phyloP scores from a whole-genome alignment of 2,797 vertebrate species.

The Huso huso region DNA sequence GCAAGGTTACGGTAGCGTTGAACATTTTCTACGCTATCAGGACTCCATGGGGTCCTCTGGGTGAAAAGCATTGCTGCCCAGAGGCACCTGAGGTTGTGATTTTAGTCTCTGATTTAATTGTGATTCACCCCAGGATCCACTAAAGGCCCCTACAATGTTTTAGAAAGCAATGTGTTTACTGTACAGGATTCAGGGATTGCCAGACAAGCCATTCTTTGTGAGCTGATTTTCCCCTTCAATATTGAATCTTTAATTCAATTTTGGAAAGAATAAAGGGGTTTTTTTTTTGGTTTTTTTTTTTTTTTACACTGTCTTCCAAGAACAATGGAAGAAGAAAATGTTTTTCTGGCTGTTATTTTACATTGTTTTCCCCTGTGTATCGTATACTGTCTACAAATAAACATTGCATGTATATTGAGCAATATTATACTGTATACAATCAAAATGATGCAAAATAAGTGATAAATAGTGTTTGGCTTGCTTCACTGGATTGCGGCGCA shows the following conservation, averaged over 20 bases:
- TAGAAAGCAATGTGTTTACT: conserved; percentile 16
- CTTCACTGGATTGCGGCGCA: too few species aligned
- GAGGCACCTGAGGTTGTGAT: conserved; percentile 12
- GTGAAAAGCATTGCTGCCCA: conserved; percentile 4
- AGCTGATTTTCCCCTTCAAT: not conserved
- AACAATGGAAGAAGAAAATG: not conserved
- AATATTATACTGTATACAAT: not conserved
- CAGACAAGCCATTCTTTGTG: not conserved
- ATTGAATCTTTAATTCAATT: not conserved
- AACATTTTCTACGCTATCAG: conserved; percentile 10
- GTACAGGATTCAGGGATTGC: not conserved
- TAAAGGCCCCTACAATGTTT: conserved; percentile 12
- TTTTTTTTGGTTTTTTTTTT: conserved; percentile 1
- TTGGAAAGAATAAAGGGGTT: too few species aligned
- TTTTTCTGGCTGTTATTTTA: not conserved
- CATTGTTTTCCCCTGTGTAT: not conserved
- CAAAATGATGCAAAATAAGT: too few species aligned
- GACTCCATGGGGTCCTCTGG: conserved; percentile 11
- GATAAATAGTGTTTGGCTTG: too few species aligned
- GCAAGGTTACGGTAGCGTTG: conserved; percentile 18
- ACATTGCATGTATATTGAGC: not conserved
- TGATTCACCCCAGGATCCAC: conserved; percentile 15
- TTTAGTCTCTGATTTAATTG: conserved; percentile 25
- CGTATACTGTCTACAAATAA: too few species aligned
- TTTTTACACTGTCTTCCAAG: not conserved